Percentiles rank a stretch among this genome's conserved stretches.
phyloP scores from a whole-genome alignment of 2,888 invertebrate genomes.

The Drosophila pegasa region DNA sequence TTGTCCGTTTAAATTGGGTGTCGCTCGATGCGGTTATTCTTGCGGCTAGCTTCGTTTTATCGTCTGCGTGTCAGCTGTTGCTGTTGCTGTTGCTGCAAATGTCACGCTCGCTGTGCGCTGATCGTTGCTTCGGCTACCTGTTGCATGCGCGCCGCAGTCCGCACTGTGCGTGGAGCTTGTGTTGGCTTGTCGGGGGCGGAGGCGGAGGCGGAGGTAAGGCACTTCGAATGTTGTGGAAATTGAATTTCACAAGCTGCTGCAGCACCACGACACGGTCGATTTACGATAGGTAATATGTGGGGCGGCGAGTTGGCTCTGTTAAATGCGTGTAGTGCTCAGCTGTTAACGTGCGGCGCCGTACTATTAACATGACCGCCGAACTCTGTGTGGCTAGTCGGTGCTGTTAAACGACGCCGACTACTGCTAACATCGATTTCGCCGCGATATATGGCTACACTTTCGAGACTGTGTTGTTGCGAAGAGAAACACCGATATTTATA shows the following conservation, averaged over 20 bases:
- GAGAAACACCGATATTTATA: not conserved
- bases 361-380: slow-evolving; percentile 1
- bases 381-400: not conserved
- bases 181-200: not conserved
- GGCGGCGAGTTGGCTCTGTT: slow-evolving; percentile 17
- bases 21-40: not conserved
- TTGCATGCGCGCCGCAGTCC: slow-evolving; percentile 20
- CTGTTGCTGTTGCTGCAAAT: slow-evolving; percentile 32
- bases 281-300: slow-evolving; percentile 25
- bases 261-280: slow-evolving; percentile 29
- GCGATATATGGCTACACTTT: not conserved
- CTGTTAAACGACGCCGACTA: not conserved
- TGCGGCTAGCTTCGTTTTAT: slow-evolving; percentile 14
- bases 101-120: slow-evolving; percentile 33
- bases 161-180: slow-evolving; percentile 21
- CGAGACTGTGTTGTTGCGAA: not conserved
- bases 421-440: not conserved
- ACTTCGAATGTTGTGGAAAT: slow-evolving; percentile 11
- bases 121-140: slow-evolving; percentile 24
- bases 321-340: slow-evolving; percentile 1
- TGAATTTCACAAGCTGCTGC: slow-evolving; percentile 16
- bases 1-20: not conserved
- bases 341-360: slow-evolving; percentile 11
- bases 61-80: slow-evolving; percentile 35
- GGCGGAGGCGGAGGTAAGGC: too few species aligned